Evolutionary conservation across 2,113 vertebrate species (phyloP), one percentile per base, ranked within the genome.

Genomic region (Macrotis lagotis): DNA sequence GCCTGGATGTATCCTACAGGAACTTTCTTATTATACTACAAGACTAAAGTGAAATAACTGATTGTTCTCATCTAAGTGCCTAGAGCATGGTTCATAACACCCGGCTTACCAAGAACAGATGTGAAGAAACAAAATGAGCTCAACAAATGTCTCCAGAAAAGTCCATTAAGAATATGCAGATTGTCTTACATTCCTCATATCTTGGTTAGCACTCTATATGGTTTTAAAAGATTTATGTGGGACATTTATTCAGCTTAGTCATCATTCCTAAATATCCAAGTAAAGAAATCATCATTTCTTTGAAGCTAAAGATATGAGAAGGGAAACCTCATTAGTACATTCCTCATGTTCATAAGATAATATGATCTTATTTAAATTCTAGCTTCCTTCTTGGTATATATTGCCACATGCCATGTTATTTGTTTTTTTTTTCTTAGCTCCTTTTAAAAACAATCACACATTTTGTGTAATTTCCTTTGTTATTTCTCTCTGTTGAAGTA

Each of bases 101-200:
- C 92, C 94, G 89, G 94, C 97, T 96, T 89, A 49, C 90, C 25
- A 0, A 91, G 90, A 93, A 90, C 90, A 53, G 89, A 96, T 53
- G 48, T 51, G 93, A 91, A 94, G 91, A 88, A 93, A 94, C 91
- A 91, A 93, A 94, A 28, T 5, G 3, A 49, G 90, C 11, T n/a
- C 74, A 19, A 53, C 55, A 14, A n/a, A 16, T 26, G 52, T 22
- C 52, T 92, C 96, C 93, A 93, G 89, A 74, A 90, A 92, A 94
- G 49, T 66, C 48, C 25, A 53, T 88, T 92, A 94, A 91, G 89
- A 95, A 93, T 93, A 88, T n/a, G 91, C 52, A 95, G 25, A 48
- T 90, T n/a, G 16, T 25, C 55, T 95, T 91, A 97, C 97, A 96
- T 97, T 98, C 97, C 96, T 94, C 59, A 88, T 88, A 91, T 91